Base-by-base conservation (phyloP, 2,888 invertebrate genomes). In the Cerastoderma edule region DNA sequence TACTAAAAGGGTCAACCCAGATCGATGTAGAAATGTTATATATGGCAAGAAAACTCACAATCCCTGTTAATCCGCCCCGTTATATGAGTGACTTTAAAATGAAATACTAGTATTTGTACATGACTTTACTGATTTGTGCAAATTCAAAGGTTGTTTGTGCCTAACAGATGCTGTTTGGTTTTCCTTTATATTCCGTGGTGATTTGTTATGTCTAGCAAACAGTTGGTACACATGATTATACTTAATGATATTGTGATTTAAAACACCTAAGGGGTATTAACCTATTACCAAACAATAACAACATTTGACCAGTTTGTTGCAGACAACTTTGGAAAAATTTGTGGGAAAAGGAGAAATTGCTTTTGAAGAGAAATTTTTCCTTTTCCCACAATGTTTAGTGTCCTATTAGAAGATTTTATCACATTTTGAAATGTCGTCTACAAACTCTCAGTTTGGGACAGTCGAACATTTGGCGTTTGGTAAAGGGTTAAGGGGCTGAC, bases 91-190 rank as follows among this genome's bases (percentile, higher is more conserved):
- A 39, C 46, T 50, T 50, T 66, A 24, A 33, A 48, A 10, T 46
- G 28, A 50, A 35, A 30, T 33, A 67, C 60, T 64, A 75, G 66
- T 70, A 67, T 75, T 71, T 71, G 67, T 71, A 67, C 60, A 75
- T 67, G 67, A 67, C 54, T 71, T 75, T 75, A 28, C 10, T 39
- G 39, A 50, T 67, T 22, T 71, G 63, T 54, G 30, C 24, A 24
- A n/a, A 72, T 72, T 65, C 67, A 75, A 75, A 60, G 54, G 33
- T 57, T 64, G 68, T 76, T 63, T 57, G 48, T 48, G 46, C 72
- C 48, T 72, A 27, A 19, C 24, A 33, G 35, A 64, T 50, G 50
- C 22, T 24, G 22, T 22, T 24, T 50, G 50, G 50, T 24, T 50
- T 24, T 10, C 27, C 22, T 50, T n/a, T 50, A 24, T 22, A 50